phyloP scores from a whole-genome alignment of 2,113 vertebrate genomes.

The Phalacrocorax aristotelis region DNA sequence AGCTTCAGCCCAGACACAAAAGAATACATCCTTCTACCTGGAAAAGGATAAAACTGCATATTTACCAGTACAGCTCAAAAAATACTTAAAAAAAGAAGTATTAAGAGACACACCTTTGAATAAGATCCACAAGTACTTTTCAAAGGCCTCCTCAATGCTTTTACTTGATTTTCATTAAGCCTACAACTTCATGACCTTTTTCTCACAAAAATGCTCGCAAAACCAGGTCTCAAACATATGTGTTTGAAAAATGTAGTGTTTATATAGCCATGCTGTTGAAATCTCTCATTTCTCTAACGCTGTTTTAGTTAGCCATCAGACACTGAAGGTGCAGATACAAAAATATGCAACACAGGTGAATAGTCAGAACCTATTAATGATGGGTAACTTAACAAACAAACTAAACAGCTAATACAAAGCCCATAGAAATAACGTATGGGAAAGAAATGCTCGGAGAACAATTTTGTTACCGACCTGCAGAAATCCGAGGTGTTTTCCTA shows the following conservation, averaged over 20 bases:
- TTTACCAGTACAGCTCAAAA: background rate
- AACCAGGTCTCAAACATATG: background rate
- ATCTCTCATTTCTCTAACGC: background rate
- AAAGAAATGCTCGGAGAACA: background rate
- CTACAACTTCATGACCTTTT: background rate
- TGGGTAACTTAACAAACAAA: background rate
- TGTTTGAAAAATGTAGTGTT: background rate
- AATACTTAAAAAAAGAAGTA: background rate
- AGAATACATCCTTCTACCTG: background rate
- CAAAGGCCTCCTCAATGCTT: background rate
- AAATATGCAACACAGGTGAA: background rate
- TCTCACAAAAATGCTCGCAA: background rate
- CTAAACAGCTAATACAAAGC: background rate
- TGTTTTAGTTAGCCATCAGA: background rate
- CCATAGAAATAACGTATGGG: background rate
- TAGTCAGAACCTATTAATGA: background rate
- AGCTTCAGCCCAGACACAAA: background rate
- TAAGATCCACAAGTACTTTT: background rate
- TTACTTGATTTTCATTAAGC: background rate
- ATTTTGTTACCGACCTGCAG: background rate
- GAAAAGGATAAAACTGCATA: background rate
- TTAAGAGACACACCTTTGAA: background rate
- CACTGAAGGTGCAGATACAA: background rate
- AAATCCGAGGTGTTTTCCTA: constrained; percentile 1
- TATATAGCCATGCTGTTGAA: background rate